Conservation (phyloP, 2,888 invertebrate species). For the Epicampocera succincta region DNA sequence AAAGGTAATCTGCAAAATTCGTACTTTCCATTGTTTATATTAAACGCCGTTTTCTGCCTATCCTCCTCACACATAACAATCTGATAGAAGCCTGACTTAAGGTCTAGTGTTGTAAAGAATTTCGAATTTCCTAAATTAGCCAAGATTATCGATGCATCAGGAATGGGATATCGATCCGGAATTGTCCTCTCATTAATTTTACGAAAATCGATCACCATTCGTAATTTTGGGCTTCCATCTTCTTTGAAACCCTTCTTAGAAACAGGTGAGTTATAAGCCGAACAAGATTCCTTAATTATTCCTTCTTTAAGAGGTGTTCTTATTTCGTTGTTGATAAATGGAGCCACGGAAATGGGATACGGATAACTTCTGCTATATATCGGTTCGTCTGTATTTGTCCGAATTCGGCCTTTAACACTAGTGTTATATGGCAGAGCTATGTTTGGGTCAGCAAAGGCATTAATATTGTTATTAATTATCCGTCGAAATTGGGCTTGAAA, state of each 20-base stretch:
- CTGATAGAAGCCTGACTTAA: conserved; percentile 51
- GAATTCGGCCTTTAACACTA: conserved; percentile 10
- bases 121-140: conserved; percentile 34
- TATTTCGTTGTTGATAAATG: conserved; percentile 38
- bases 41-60: conserved; percentile 56
- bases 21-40: conserved; percentile 75
- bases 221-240: conserved; percentile 43
- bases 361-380: conserved; percentile 30
- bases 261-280: conserved; percentile 46
- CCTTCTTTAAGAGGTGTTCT: conserved; percentile 39
- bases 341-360: conserved; percentile 29
- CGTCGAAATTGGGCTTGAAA: conserved; percentile 31
- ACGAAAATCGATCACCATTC: too few species aligned
- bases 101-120: conserved; percentile 40
- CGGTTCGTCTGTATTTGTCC: conserved; percentile 22
- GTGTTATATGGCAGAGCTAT: too few species aligned
- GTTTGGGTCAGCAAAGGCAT: conserved; percentile 27
- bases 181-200: conserved; percentile 34
- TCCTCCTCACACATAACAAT: conserved; percentile 38
- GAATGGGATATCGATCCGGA: conserved; percentile 40
- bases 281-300: conserved; percentile 40
- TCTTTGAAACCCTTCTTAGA: conserved; percentile 35
- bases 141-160: conserved; percentile 14
- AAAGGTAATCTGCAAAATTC: conserved; percentile 76
- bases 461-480: too few species aligned